Conservation (phyloP, 2,888 invertebrate species). For the Caradrina clavipalpis region DNA sequence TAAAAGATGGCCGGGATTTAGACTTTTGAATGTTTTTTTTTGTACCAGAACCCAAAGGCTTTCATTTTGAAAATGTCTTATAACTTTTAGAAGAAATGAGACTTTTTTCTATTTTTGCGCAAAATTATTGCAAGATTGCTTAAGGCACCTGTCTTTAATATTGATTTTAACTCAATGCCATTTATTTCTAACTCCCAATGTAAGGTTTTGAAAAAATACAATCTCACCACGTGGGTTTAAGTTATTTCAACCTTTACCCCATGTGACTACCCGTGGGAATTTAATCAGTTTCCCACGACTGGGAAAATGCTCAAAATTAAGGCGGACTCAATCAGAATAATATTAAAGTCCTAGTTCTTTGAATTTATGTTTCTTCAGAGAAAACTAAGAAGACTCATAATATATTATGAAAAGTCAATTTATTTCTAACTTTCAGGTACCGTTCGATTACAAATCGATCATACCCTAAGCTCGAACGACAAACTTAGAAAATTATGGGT, state of each 20-base stretch:
- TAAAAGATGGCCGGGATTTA: no score
- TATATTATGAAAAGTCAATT: not conserved
- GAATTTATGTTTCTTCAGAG: not conserved
- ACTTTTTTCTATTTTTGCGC: no score
- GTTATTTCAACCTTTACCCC: not conserved
- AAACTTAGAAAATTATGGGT: slow-evolving; percentile 38
- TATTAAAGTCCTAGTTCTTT: not conserved
- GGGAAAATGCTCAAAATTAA: not conserved
- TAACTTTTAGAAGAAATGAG: no score
- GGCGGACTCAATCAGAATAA: not conserved
- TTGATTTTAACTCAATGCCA: not conserved
- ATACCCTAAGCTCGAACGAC: slow-evolving; percentile 8
- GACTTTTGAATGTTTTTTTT: no score
- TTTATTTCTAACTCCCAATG: not conserved
- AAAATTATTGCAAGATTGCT: no score
- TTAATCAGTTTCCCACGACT: accelerated
- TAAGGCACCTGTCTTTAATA: no score
- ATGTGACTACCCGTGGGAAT: no score
- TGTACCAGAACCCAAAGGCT: no score
- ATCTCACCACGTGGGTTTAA: not conserved
- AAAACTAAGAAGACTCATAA: not conserved
- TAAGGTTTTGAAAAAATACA: not conserved
- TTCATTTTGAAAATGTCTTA: no score
- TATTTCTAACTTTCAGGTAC: not conserved
- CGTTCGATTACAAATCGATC: slow-evolving; percentile 24